Conservation (phyloP, 2,113 vertebrate species). For the Chinchilla lanigera region DNA sequence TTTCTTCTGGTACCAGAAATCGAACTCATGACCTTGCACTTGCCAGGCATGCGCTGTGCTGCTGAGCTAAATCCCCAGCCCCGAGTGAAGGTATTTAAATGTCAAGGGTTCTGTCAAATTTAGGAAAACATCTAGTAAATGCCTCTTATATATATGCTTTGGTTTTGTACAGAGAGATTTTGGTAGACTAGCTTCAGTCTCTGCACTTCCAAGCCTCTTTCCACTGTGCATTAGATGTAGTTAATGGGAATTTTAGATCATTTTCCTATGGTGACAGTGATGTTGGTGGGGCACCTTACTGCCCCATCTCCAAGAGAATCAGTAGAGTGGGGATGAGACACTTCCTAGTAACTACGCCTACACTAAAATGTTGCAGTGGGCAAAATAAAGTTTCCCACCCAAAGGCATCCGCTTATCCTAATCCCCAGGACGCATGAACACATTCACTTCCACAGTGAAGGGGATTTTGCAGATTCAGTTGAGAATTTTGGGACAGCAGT, state of each 20-base stretch:
- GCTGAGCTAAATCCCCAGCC: too few relatives aligned
- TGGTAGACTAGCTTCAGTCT: neutral
- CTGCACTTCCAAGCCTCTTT: too few relatives aligned
- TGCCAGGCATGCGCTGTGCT: too few relatives aligned
- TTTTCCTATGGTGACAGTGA: neutral
- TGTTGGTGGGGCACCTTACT: neutral
- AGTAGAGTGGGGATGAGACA: too few relatives aligned
- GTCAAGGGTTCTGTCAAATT: neutral
- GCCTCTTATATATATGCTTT: neutral
- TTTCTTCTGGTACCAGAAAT: too few relatives aligned
- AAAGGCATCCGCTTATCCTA: neutral
- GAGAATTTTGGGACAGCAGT: neutral
- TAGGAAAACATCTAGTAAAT: neutral
- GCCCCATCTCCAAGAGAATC: neutral
- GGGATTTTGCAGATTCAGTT: too few relatives aligned
- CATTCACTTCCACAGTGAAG: too few relatives aligned
- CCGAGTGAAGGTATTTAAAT: neutral
- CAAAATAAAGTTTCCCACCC: accelerated
- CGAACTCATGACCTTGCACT: too few relatives aligned
- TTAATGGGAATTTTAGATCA: too few relatives aligned
- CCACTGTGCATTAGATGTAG: neutral
- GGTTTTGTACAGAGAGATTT: neutral
- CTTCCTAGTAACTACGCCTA: too few relatives aligned
- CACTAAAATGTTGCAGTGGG: accelerated
- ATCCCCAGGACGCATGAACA: accelerated